phyloP scores from a whole-genome alignment of 2,797 vertebrate genomes.

The Coluber constrictor region DNA sequence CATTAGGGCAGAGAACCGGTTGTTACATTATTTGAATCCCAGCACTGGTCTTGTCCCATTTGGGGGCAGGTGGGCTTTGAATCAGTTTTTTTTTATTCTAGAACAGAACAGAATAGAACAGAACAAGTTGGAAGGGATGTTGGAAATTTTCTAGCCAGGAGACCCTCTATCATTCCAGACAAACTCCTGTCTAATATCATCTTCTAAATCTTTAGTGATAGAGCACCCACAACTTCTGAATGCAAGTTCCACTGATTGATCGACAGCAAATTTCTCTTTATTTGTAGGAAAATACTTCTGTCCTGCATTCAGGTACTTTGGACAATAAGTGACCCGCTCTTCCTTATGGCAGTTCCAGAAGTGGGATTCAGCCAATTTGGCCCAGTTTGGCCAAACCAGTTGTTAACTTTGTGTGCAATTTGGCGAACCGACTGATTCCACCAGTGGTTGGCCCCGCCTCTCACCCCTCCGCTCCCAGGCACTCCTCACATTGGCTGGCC shows the following conservation, averaged over 20 bases:
- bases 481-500: too few relatives aligned
- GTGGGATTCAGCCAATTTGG: too few relatives aligned
- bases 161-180: neutral
- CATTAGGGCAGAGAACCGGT: too few relatives aligned
- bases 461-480: too few relatives aligned
- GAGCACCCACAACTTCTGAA: neutral
- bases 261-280: neutral
- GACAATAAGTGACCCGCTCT: neutral
- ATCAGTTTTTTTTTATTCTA: too few relatives aligned
- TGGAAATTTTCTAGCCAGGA: neutral
- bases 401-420: too few relatives aligned
- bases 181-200: neutral
- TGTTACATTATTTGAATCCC: too few relatives aligned
- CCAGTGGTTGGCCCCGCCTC: too few relatives aligned
- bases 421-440: too few relatives aligned
- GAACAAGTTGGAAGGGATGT: neutral
- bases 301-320: neutral
- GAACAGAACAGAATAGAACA: accelerated
- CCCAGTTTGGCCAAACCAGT: too few relatives aligned
- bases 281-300: neutral
- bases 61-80: too few relatives aligned
- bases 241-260: neutral
- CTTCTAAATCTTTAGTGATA: neutral
- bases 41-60: too few relatives aligned
- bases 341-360: neutral